phyloP scores from a whole-genome alignment of 2,797 vertebrate species.

The Cuniculus paca region DNA sequence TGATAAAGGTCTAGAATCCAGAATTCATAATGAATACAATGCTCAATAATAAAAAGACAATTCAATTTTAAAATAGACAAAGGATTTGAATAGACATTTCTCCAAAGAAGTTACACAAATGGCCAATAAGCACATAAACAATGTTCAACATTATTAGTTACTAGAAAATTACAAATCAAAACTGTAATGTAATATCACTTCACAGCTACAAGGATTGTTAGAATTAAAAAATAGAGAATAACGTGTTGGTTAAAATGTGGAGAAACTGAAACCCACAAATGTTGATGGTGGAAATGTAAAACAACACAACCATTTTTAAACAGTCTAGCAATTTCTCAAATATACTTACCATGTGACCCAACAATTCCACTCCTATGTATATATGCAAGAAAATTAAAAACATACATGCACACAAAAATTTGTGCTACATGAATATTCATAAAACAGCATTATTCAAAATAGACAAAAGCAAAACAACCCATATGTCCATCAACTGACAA shows the following conservation, averaged over 20 bases:
- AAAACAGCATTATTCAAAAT: conserved; percentile 34
- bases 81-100: neutral
- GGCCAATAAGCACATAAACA: neutral
- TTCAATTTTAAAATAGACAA: neutral
- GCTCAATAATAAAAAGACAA: conserved; percentile 40
- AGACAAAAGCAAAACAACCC: neutral
- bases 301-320: neutral
- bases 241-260: neutral
- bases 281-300: neutral
- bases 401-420: neutral
- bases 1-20: neutral
- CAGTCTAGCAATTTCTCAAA: neutral
- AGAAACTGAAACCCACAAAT: neutral
- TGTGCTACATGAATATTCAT: neutral
- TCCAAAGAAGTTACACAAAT: neutral
- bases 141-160: neutral
- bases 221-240: neutral
- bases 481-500: neutral
- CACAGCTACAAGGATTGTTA: neutral
- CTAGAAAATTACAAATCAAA: conserved; percentile 1
- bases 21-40: conserved; percentile 6
- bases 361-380: neutral
- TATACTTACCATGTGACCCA: neutral
- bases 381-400: neutral
- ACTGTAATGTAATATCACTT: neutral